Conservation (phyloP, 2,797 vertebrate genomes). For the Thaleichthys pacificus region DNA sequence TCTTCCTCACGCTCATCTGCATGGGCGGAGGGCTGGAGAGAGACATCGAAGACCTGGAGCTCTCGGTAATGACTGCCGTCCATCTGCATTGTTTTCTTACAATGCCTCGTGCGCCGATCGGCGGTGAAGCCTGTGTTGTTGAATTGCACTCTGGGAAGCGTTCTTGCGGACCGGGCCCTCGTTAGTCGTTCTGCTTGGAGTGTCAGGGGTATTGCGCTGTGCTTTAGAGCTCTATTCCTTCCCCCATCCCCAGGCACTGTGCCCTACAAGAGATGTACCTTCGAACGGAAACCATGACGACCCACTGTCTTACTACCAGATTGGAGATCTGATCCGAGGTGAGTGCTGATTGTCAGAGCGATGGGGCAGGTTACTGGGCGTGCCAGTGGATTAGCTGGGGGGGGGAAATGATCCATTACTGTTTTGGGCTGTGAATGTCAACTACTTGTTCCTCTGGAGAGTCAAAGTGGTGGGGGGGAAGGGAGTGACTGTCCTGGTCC, state of each 20-base stretch:
- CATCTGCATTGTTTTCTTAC: too few relatives aligned
- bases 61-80: conserved; percentile 75
- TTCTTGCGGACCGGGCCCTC: background rate
- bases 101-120: too few relatives aligned
- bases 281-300: conserved; percentile 93
- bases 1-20: conserved; percentile 92
- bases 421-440: conserved; percentile 1
- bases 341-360: conserved; percentile 13
- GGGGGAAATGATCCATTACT: background rate
- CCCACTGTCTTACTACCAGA: conserved; percentile 93
- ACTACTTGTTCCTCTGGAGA: background rate
- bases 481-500: too few relatives aligned
- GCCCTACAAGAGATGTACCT: conserved; percentile 92
- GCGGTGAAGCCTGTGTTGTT: background rate
- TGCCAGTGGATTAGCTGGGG: background rate
- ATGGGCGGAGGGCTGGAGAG: conserved; percentile 84
- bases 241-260: conserved; percentile 80
- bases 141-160: background rate
- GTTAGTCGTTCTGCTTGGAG: background rate
- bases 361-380: background rate
- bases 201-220: background rate
- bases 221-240: background rate
- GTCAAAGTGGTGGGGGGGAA: too few relatives aligned
- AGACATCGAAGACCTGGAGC: conserved; percentile 88
- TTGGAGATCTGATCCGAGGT: conserved; percentile 93